These are phyloP conservation scores for Ecdyonurus torrentis DNA, from an alignment of 2,888 invertebrate species.

Conservation along the genomic window DNA sequence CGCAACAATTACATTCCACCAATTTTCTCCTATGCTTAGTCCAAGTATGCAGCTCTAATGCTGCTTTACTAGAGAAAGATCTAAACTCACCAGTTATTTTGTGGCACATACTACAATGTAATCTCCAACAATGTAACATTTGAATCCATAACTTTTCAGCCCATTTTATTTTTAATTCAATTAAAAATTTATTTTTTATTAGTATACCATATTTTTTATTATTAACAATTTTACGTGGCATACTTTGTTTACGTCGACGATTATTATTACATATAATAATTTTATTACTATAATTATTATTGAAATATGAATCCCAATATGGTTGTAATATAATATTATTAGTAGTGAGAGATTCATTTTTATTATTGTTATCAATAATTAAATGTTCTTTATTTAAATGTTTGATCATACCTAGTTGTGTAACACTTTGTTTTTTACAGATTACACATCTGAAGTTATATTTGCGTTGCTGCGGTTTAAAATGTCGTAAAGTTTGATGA, in stretches of 20 bases:
- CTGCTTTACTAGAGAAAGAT: background rate
- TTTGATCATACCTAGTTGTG: background rate
- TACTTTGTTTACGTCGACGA: background rate
- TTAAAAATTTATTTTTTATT: background rate
- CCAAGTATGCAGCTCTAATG: background rate
- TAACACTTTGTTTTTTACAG: background rate
- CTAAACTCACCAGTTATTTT: background rate
- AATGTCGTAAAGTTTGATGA: constrained; percentile 18
- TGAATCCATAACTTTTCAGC: background rate
- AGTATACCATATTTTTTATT: background rate
- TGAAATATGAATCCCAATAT: background rate
- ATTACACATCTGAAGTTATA: background rate
- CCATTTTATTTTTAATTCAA: background rate
- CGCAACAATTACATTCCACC: background rate
- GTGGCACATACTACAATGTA: background rate
- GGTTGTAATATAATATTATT: background rate
- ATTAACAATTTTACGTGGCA: background rate
- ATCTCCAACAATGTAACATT: background rate
- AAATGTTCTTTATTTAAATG: background rate
- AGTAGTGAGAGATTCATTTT: background rate
- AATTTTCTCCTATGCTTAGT: background rate
- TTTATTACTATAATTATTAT: background rate
- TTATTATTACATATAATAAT: background rate
- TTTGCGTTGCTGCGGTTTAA: too few species aligned
- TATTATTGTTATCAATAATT: background rate